These are phyloP conservation scores for Aptenodytes patagonicus DNA, from an alignment of 2,113 vertebrate genomes.

Conservation along the genomic window DNA sequence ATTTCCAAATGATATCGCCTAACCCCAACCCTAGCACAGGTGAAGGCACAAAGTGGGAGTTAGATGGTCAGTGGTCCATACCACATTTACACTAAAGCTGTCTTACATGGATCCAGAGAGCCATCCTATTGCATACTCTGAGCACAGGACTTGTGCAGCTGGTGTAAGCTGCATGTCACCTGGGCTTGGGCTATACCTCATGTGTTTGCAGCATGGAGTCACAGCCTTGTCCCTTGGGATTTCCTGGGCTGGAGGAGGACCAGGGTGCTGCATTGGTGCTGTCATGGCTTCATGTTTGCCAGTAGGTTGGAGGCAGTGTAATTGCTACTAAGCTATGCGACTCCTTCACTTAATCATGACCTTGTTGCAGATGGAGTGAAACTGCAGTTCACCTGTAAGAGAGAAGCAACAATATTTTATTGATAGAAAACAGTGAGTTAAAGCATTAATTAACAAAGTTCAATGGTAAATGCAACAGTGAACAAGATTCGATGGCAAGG, in stretches of 20 bases:
- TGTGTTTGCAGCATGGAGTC: neutral
- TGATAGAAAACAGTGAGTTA: too few species aligned
- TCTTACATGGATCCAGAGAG: neutral
- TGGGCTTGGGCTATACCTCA: neutral
- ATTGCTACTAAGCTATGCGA: neutral
- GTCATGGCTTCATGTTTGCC: neutral
- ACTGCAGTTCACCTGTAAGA: too few species aligned
- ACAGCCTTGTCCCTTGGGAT: neutral
- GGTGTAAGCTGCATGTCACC: neutral
- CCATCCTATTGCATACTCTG: accelerated
- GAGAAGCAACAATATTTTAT: too few species aligned
- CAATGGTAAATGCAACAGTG: too few species aligned
- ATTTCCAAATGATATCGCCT: neutral
- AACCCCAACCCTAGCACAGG: neutral
- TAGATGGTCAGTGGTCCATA: neutral
- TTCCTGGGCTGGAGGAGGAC: neutral
- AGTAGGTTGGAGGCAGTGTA: neutral
- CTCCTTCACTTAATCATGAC: neutral
- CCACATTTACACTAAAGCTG: neutral
- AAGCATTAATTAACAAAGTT: too few species aligned
- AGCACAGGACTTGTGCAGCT: neutral
- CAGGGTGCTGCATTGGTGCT: neutral
- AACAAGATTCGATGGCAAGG: too few species aligned
- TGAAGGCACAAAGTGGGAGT: neutral
- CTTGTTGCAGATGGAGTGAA: too few species aligned